Conservation (phyloP, 2,113 vertebrate genomes). For the Halcyon malimbica region DNA sequence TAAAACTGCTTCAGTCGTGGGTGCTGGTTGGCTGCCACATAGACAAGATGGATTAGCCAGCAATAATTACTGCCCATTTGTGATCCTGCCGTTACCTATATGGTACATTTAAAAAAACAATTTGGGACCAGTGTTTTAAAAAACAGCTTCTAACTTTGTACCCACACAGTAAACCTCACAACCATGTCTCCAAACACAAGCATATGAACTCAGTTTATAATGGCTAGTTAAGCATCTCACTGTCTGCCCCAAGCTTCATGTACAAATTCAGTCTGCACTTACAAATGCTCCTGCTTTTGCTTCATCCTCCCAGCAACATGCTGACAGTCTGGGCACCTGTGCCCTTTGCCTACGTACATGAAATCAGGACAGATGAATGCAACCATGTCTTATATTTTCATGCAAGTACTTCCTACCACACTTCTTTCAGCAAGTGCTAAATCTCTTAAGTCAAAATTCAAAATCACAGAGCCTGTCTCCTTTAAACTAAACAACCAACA, state of each 20-base stretch:
- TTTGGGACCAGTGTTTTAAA: not conserved
- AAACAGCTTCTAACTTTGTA: not conserved
- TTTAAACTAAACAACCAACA: not conserved
- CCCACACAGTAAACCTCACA: not conserved
- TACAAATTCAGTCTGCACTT: not conserved
- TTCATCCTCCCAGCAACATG: not conserved
- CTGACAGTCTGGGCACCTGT: not conserved
- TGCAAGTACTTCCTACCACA: not conserved
- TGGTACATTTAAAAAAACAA: not conserved
- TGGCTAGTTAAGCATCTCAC: not conserved
- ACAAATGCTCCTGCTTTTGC: not conserved
- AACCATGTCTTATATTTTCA: not conserved
- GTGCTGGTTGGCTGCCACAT: accelerated
- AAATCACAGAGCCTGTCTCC: not conserved
- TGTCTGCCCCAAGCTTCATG: not conserved
- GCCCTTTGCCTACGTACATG: not conserved
- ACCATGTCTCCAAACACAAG: not conserved
- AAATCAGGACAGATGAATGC: not conserved
- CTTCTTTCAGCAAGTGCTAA: not conserved
- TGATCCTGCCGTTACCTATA: not conserved
- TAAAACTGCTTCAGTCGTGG: not conserved
- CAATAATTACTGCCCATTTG: not conserved
- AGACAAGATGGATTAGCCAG: not conserved
- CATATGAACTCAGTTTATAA: not conserved
- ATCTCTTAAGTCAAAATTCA: not conserved